Evolutionary conservation across 2,113 vertebrate species (phyloP), one percentile per base, ranked within the genome.

Genomic region (Plecturocebus donacophilus): DNA sequence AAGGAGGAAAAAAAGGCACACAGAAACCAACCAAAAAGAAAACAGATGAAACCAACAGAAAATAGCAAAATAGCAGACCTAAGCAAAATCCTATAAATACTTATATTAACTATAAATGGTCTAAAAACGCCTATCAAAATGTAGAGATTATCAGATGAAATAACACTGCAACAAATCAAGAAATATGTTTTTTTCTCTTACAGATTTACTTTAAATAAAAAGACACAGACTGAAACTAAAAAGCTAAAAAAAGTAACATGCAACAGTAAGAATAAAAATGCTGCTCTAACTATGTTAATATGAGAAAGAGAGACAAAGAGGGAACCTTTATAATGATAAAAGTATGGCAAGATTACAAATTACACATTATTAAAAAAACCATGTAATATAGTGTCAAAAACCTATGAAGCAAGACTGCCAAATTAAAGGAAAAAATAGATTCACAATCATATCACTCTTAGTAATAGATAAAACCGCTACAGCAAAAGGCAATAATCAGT

Each of bases 301-400:
- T 19, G 11, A 85, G 40, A 73, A 19, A 75, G 84, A 90, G 8
- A 64, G 12, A 71, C 35, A 92, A 90, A 52, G 42, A 76, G 1
- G 73, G 16, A 91, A 96, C 87, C 14, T 76, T 87, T 71, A 71
- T 71, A 77, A 94, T 32, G 23, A 88, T 54, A 42, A 83, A 83
- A 76, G 16, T 64, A 64, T 64, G 61, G 27, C 23, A 70, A 32
- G 23, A 49, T 52, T 38, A 77, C 23, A 77, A 12, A 77, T 56
- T 35, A 77, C 6, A 40, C 11, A 80, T 80, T 64, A 47, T 47
- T 8, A 49, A 79, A 77, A 47, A 45, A 3, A 90, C 8, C 25
- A 77, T 19, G 21, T 38, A 49, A 30, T 66, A 66, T 2, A 79
- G 35, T 13, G 58, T 38, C 42, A 90, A 91, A 91, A 81, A 81